phyloP scores from a whole-genome alignment of 1,140 invertebrate genomes.

The Drosophila asahinai region DNA sequence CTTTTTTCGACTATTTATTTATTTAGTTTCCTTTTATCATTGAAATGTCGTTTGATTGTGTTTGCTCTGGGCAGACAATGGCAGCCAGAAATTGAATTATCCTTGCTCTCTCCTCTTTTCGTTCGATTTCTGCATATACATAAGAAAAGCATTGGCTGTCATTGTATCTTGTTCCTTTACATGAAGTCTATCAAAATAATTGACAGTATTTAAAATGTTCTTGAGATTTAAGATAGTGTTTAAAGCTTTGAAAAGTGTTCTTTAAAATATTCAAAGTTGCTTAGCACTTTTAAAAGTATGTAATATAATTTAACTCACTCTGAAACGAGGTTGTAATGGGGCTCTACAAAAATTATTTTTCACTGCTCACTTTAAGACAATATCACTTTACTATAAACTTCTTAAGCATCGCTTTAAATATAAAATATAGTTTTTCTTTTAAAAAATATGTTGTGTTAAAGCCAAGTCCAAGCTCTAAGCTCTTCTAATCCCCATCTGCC shows the following conservation, averaged over 20 bases:
- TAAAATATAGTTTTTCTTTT: not conserved
- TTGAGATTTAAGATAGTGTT: not conserved
- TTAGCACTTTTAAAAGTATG: too few species aligned
- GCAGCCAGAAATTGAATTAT: slow-evolving; percentile 41
- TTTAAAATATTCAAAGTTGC: too few species aligned
- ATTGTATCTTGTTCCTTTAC: not conserved
- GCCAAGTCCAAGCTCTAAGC: slow-evolving; percentile 28
- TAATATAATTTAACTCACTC: too few species aligned
- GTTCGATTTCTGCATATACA: slow-evolving; percentile 11
- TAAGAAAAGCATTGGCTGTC: slow-evolving; percentile 5
- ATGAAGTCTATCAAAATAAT: not conserved
- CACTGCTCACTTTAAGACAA: too few species aligned
- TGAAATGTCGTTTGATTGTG: slow-evolving; percentile 49
- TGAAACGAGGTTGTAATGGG: not conserved
- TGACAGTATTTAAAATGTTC: not conserved
- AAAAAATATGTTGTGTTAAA: slow-evolving; percentile 12
- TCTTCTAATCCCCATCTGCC: slow-evolving; percentile 31
- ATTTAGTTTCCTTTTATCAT: slow-evolving; percentile 48
- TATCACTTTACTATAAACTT: not conserved
- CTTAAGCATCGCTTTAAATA: not conserved
- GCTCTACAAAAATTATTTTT: too few species aligned
- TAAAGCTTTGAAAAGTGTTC: too few species aligned
- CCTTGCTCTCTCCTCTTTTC: slow-evolving; percentile 7
- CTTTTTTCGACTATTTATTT: slow-evolving; percentile 48
- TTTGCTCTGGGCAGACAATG: slow-evolving; percentile 45